Percentiles rank a stretch among this genome's conserved stretches.
These are phyloP conservation scores for Thymallus thymallus DNA, from an alignment of 2,113 vertebrate genomes.

Conservation along the genomic window DNA sequence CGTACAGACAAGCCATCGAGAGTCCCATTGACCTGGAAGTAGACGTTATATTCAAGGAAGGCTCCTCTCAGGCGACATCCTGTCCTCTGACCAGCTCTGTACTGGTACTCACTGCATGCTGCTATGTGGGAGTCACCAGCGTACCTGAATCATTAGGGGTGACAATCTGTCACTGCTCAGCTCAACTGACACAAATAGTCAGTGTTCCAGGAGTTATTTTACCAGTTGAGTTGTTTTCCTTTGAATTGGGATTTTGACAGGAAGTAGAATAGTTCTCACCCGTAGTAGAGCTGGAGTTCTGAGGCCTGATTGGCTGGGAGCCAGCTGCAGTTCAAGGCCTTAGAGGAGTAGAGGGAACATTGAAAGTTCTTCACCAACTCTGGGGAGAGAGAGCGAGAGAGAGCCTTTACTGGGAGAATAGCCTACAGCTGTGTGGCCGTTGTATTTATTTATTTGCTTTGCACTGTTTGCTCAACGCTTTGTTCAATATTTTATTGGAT, in stretches of 20 bases:
- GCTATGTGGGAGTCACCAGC: accelerated
- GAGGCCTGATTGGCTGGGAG: background rate
- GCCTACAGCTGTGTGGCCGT: too few species aligned
- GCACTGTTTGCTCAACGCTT: too few species aligned
- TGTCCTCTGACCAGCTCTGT: background rate
- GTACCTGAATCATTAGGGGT: conserved; percentile 4
- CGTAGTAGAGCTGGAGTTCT: conserved; percentile 44
- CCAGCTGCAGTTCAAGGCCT: conserved; percentile 62
- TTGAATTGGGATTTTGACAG: background rate
- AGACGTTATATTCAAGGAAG: accelerated
- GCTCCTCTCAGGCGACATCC: conserved; percentile 37
- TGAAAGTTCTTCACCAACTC: conserved; percentile 53
- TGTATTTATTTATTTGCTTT: too few species aligned
- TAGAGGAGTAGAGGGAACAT: conserved; percentile 7
- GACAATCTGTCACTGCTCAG: too few species aligned
- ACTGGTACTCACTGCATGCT: background rate
- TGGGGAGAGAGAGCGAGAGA: background rate
- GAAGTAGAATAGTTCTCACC: conserved; percentile 45
- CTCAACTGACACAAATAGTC: too few species aligned
- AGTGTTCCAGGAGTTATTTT: background rate
- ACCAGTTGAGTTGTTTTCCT: background rate
- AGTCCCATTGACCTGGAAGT: conserved; percentile 38
- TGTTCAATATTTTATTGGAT: too few species aligned
- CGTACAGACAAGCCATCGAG: background rate
- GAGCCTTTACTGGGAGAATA: too few species aligned